Evolutionary conservation across 1,140 invertebrate species (phyloP).

Genomic region (Panonychus citri): DNA sequence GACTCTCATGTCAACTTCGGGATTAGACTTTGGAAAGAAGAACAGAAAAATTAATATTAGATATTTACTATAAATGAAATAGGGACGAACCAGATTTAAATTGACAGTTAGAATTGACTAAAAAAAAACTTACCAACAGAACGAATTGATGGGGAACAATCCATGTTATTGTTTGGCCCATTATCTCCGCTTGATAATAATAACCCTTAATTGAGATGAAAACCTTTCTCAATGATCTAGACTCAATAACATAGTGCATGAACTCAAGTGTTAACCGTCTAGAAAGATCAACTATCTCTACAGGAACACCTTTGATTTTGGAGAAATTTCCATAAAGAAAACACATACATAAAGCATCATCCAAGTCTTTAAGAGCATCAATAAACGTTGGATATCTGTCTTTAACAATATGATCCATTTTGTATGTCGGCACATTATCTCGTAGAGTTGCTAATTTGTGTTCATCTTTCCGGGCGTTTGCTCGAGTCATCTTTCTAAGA

Average conservation of each 20-base stretch:
- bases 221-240: constrained; percentile 74
- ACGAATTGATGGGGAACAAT: constrained; percentile 85
- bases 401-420: constrained; percentile 87
- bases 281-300: constrained; percentile 38
- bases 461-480: constrained; percentile 50
- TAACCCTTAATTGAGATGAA: constrained; percentile 96
- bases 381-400: constrained; percentile 94
- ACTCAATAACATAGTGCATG: constrained; percentile 80
- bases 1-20: constrained; percentile 85
- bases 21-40: constrained; percentile 23
- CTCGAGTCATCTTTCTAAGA: constrained; percentile 43
- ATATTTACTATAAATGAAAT: too few relatives aligned
- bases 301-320: constrained; percentile 35
- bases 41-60: too few relatives aligned
- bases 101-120: too few relatives aligned
- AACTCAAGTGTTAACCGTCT: constrained; percentile 77
- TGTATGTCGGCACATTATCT: constrained; percentile 56
- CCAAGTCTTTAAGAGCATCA: constrained; percentile 82
- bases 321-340: constrained; percentile 90
- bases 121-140: constrained; percentile 32
- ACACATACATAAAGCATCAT: constrained; percentile 82
- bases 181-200: constrained; percentile 92
- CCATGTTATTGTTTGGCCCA: constrained; percentile 90
- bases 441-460: constrained; percentile 44
- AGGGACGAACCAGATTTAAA: too few relatives aligned